phyloP scores from a whole-genome alignment of 1,140 invertebrate genomes.

The Mizuhopecten yessoensis region DNA sequence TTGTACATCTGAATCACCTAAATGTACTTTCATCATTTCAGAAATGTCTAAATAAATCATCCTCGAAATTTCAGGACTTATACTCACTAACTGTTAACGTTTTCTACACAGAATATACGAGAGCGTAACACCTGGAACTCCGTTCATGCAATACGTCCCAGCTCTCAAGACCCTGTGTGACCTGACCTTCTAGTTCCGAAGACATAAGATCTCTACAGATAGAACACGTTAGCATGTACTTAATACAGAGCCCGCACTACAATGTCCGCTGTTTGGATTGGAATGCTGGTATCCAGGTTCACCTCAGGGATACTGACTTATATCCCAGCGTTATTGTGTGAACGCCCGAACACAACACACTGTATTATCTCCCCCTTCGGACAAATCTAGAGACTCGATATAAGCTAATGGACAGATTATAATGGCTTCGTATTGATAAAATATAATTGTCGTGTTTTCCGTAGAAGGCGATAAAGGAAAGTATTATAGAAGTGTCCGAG shows the following conservation, averaged over 20 bases:
- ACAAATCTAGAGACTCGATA: not conserved
- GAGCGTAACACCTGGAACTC: no score
- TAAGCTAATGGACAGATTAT: not conserved
- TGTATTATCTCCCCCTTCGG: not conserved
- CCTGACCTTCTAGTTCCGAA: not conserved
- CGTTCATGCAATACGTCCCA: no score
- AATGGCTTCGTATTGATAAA: not conserved
- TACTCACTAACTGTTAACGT: no score
- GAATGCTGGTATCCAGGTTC: not conserved
- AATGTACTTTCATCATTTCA: no score
- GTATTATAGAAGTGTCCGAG: not conserved
- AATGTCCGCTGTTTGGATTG: not conserved
- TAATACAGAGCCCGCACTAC: not conserved
- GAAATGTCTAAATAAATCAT: no score
- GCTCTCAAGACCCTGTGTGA: not conserved
- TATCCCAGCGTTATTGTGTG: no score
- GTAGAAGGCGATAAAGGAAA: constrained; percentile 14
- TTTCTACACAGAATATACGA: no score
- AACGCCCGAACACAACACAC: not conserved
- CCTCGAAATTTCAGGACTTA: no score
- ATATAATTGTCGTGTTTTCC: constrained; percentile 3
- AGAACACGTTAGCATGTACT: no score
- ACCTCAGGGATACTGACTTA: no score
- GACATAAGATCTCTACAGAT: no score
- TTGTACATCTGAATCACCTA: no score